A percentile compares a stretch with the other conserved stretches of the same genome.
Evolutionary conservation across 1,140 invertebrate genomes (phyloP).

Genomic region (Chelonus insularis): DNA sequence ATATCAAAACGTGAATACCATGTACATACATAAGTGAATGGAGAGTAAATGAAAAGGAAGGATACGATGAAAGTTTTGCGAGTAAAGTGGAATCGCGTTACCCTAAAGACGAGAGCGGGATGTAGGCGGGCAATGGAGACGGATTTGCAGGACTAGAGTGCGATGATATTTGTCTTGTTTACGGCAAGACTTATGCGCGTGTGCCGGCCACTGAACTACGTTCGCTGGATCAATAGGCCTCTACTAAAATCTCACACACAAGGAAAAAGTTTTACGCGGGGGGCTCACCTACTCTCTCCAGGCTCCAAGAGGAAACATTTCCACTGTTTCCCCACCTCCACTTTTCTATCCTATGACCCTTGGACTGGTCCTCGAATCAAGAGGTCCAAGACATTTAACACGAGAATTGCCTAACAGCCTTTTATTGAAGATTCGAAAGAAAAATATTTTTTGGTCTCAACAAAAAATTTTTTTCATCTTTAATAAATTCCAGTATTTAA

Average conservation of each 20-base stretch:
- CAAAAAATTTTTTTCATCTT: no score
- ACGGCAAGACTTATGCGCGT: constrained; percentile 58
- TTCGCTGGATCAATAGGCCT: constrained; percentile 60
- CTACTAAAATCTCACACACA: constrained; percentile 52
- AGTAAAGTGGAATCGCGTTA: constrained; percentile 20
- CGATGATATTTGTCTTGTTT: constrained; percentile 61
- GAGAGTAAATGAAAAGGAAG: neutral
- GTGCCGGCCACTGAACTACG: constrained; percentile 54
- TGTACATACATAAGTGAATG: no score
- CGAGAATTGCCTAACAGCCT: neutral
- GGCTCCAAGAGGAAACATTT: constrained; percentile 14
- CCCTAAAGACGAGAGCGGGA: neutral
- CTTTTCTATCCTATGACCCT: constrained; percentile 1
- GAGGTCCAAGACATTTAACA: neutral
- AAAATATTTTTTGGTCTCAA: no score
- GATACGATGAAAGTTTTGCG: neutral
- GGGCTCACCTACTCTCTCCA: constrained; percentile 13
- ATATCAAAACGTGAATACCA: no score
- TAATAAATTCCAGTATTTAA: no score
- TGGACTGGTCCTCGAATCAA: neutral
- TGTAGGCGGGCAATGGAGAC: constrained; percentile 29
- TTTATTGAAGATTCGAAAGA: neutral
- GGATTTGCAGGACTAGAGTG: constrained; percentile 53
- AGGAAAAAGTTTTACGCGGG: constrained; percentile 9
- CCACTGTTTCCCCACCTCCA: constrained; percentile 9